Percentiles rank a stretch among this genome's conserved stretches.
Evolutionary conservation across 2,888 invertebrate species (phyloP).

Genomic region (Caenorhabditis uteleia): DNA sequence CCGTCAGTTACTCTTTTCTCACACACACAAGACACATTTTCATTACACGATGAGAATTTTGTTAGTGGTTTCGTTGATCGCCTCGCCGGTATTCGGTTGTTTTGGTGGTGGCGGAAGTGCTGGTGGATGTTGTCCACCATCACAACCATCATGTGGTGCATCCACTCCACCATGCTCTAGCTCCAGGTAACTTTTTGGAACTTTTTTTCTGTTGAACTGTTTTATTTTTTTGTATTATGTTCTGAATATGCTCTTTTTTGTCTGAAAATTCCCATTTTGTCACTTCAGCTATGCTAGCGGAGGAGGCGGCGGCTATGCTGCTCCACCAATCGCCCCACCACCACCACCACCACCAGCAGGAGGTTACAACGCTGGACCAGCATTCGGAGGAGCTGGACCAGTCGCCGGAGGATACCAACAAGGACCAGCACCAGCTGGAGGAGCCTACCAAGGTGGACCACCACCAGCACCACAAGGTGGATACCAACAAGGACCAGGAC

Average conservation of each 20-base stretch:
- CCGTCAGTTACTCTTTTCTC: slow-evolving; percentile 22
- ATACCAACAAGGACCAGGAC: slow-evolving; percentile 23
- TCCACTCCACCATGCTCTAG: slow-evolving; percentile 57
- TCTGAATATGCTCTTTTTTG: no score
- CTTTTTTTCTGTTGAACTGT: no score
- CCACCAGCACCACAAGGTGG: slow-evolving; percentile 27
- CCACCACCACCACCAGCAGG: slow-evolving; percentile 26
- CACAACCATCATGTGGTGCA: slow-evolving; percentile 41
- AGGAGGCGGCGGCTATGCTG: slow-evolving; percentile 22
- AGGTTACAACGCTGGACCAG: slow-evolving; percentile 18
- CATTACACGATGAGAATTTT: slow-evolving; percentile 22
- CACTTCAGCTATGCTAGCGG: slow-evolving; percentile 32
- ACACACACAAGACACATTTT: no score
- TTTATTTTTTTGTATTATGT: no score
- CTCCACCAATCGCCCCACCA: slow-evolving; percentile 19
- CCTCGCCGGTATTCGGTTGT: slow-evolving; percentile 40
- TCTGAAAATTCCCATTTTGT: neutral
- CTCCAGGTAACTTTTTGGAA: slow-evolving; percentile 53
- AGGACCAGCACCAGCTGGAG: slow-evolving; percentile 23
- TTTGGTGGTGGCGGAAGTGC: slow-evolving; percentile 46
- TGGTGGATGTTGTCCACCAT: slow-evolving; percentile 50
- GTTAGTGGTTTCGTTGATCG: slow-evolving; percentile 17
- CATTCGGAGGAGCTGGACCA: slow-evolving; percentile 15
- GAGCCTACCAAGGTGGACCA: slow-evolving; percentile 23
- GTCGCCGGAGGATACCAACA: slow-evolving; percentile 10